Evolutionary conservation across 2,888 invertebrate species (phyloP), one percentile per base, ranked within the genome.

Genomic region (Gandaritis pyraliata): DNA sequence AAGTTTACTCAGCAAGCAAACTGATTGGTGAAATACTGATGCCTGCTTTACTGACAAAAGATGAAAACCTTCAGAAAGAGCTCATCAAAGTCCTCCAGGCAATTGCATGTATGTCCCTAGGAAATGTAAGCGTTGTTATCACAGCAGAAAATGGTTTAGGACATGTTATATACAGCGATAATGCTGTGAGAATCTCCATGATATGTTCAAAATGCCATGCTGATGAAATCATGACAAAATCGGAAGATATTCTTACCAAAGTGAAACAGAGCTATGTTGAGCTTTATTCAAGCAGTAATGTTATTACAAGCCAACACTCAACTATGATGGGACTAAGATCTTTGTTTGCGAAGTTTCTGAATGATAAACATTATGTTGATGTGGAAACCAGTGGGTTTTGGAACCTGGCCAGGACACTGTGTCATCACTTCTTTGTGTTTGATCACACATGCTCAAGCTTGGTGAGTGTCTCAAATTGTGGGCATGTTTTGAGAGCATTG

Each of bases 371-470:
- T 13, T 89, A 89, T 72, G 33, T 62, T 11, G 75, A 85, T 58
- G 53, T 87, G 47, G 77, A 77, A 47, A 72, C 75, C 10, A 76
- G 68, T 67, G 79, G 80, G 8, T 87, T 81, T 68, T 88, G 88
- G 85, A 69, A 75, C 18, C 70, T 91, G 13, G 75, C 88, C 41
- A 71, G 68, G 18, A 74, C 82, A 41, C 65, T 90, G 15, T 84
- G 85, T 50, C 80, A 83, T 60, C 93, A 93, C 69, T 88, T 81
- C 72, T 86, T 84, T 75, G 85, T 91, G 10, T 85, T 90, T 55
- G 77, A 82, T 41, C 79, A 80, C 77, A 83, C 78, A 36, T 76
- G 86, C 33, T 68, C 68, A 45, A 83, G 84, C 29, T 70, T 90
- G 55, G 62, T 89, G 5, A 81, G 71, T 72, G 80, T 81, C 61